Evolutionary conservation across 1,140 invertebrate species (phyloP).

Genomic region (Octopus sinensis): DNA sequence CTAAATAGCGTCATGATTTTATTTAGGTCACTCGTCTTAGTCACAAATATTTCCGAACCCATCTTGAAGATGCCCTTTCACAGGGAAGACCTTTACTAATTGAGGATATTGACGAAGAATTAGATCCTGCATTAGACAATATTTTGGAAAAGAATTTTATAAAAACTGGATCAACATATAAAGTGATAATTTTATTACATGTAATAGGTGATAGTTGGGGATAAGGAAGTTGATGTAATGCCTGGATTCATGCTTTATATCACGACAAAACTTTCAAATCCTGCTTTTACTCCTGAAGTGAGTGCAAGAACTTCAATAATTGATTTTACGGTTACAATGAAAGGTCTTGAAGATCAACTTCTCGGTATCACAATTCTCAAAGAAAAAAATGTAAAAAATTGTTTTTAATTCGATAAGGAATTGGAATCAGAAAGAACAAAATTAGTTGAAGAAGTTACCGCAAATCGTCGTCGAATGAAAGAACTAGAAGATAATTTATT

Average conservation of each 20-base stretch:
- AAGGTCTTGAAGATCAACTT: constrained; percentile 84
- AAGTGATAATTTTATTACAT: constrained; percentile 68
- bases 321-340: constrained; percentile 58
- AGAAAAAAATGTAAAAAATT: too few relatives aligned
- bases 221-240: too few relatives aligned
- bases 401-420: constrained; percentile 65
- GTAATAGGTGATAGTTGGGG: too few relatives aligned
- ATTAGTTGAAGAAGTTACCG: constrained; percentile 89
- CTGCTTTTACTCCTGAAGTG: constrained; percentile 57
- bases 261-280: constrained; percentile 59
- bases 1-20: too few relatives aligned
- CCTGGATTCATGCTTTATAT: constrained; percentile 76
- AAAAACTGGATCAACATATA: constrained; percentile 90
- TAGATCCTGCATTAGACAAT: constrained; percentile 94
- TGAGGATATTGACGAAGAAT: constrained; percentile 88
- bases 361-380: too few relatives aligned
- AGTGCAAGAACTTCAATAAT: constrained; percentile 59
- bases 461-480: constrained; percentile 91
- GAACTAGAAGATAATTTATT: constrained; percentile 88
- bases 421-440: constrained; percentile 87
- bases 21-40: constrained; percentile 87
- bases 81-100: constrained; percentile 85
- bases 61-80: constrained; percentile 89
- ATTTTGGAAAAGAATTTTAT: constrained; percentile 96
- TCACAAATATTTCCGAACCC: constrained; percentile 93